Evolutionary conservation across 2,888 invertebrate species (phyloP).

Genomic region (Diarsia mendica): DNA sequence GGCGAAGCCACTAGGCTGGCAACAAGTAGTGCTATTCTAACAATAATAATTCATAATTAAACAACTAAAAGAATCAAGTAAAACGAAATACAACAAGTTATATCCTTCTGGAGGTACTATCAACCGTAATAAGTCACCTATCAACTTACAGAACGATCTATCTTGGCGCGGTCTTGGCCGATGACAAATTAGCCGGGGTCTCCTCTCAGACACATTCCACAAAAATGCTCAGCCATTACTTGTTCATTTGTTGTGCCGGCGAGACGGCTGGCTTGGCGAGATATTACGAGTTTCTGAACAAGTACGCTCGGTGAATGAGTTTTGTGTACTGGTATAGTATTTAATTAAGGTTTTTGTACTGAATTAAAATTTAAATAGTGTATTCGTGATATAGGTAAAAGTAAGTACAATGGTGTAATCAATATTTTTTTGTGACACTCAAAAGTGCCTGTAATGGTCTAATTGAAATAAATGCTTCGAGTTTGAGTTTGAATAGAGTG

Average conservation of each 20-base stretch:
- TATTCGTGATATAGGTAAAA: no score
- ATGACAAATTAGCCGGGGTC: conserved; percentile 69
- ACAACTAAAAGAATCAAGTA: no score
- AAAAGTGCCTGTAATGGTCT: no score
- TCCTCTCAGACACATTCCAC: conserved; percentile 67
- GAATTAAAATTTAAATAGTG: no score
- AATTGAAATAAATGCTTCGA: no score
- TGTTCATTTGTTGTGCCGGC: conserved; percentile 73
- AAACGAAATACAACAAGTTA: conserved; percentile 3
- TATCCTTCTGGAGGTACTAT: conserved; percentile 1
- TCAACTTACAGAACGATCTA: conserved; percentile 54
- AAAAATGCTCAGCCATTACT: conserved; percentile 74
- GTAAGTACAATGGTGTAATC: no score
- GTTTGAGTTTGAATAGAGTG: no score
- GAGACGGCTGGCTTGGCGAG: conserved; percentile 53
- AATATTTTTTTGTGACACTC: no score
- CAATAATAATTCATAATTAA: no score
- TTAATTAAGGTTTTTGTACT: not conserved
- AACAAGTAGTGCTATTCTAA: no score
- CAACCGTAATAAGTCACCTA: conserved; percentile 39
- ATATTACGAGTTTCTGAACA: conserved; percentile 64
- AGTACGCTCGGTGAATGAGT: conserved; percentile 30
- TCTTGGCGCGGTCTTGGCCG: conserved; percentile 35
- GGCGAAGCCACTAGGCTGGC: no score
- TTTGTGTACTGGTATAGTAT: not conserved